Evolutionary conservation across 2,113 vertebrate genomes (phyloP).

Genomic region (Larimichthys polyactis): DNA sequence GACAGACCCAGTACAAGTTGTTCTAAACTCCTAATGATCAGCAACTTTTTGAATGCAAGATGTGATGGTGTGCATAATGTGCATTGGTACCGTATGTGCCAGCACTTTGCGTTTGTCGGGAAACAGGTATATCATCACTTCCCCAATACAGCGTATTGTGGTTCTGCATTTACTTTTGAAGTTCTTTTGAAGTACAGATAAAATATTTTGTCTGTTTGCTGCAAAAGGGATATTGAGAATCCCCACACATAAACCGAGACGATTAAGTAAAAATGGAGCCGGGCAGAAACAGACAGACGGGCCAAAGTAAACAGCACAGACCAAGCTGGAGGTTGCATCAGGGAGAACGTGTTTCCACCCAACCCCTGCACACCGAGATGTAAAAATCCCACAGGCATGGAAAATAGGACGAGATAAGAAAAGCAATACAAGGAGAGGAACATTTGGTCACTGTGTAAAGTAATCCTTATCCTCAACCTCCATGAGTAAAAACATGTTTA

Average conservation of each 20-base stretch:
- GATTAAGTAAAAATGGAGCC: constrained; percentile 47
- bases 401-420: not conserved
- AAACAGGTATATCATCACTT: not conserved
- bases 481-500: not conserved
- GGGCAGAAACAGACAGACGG: constrained; percentile 17
- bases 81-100: not conserved
- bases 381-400: not conserved
- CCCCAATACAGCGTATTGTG: too few relatives aligned
- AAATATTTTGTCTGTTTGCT: constrained; percentile 39
- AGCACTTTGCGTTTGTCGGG: not conserved
- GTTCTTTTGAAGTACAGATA: not conserved
- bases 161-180: not conserved
- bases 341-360: constrained; percentile 13
- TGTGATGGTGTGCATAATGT: not conserved
- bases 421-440: constrained; percentile 7
- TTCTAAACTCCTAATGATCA: constrained; percentile 25
- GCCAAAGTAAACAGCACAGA: constrained; percentile 50
- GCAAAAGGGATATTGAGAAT: not conserved
- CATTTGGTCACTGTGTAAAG: not conserved
- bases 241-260: constrained; percentile 26
- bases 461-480: constrained; percentile 1
- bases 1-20: not conserved
- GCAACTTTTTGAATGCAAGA: not conserved
- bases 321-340: constrained; percentile 45
- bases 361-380: not conserved